phyloP scores from a whole-genome alignment of 2,888 invertebrate species.

The Synanthedon myopaeformis region DNA sequence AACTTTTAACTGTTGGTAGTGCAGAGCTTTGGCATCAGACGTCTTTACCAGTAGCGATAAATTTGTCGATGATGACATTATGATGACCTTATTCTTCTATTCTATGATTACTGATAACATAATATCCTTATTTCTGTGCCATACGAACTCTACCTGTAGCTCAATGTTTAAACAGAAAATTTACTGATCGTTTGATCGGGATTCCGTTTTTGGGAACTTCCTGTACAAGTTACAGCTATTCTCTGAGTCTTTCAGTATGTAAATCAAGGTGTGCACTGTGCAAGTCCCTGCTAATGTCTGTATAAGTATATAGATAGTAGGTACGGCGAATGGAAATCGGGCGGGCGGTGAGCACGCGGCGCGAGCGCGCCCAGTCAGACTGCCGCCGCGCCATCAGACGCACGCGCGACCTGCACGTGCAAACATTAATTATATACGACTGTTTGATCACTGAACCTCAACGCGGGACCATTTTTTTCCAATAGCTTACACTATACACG shows the following conservation, averaged over 20 bases:
- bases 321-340: constrained; percentile 56
- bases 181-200: neutral
- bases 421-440: constrained; percentile 22
- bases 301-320: constrained; percentile 40
- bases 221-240: neutral
- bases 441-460: constrained; percentile 46
- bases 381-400: constrained; percentile 67
- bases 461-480: constrained; percentile 22
- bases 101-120: too few species aligned
- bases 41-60: neutral
- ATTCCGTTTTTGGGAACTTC: neutral
- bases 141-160: too few species aligned
- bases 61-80: neutral
- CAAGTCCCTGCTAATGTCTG: constrained; percentile 16
- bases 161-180: too few species aligned
- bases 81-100: neutral
- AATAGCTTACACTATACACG: constrained; percentile 27
- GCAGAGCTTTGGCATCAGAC: neutral
- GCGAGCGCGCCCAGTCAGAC: constrained; percentile 68
- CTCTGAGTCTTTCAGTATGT: constrained; percentile 20
- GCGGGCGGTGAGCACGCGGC: constrained; percentile 54
- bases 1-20: neutral
- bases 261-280: constrained; percentile 54
- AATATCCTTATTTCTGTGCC: too few species aligned
- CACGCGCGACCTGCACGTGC: constrained; percentile 61